Evolutionary conservation across 64 coral and sea anemone species (phyloP).

Genomic region (Montipora cactus): DNA sequence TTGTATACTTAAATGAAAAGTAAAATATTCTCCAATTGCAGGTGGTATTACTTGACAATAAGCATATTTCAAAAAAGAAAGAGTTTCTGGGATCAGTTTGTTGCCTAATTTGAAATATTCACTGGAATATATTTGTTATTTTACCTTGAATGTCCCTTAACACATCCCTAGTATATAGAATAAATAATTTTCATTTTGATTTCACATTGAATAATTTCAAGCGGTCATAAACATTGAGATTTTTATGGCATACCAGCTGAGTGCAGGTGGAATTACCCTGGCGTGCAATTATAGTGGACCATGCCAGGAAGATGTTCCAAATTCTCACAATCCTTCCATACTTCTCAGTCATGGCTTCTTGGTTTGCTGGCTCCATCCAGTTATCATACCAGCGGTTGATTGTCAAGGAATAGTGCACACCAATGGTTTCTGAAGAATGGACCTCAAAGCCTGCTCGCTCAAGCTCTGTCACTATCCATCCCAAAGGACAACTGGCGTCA

Average conservation of each 20-base stretch:
- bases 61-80: neutral
- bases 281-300: constrained; percentile 96
- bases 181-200: constrained; percentile 48
- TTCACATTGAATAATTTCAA: constrained; percentile 92
- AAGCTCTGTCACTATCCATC: constrained; percentile 83
- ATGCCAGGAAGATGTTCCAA: constrained; percentile 97
- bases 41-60: neutral
- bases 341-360: constrained; percentile 69
- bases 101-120: neutral
- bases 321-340: constrained; percentile 90
- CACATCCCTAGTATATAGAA: neutral
- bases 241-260: constrained; percentile 98
- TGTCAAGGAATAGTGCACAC: constrained; percentile 94
- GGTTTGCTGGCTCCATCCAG: constrained; percentile 85
- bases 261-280: constrained; percentile 97
- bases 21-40: neutral
- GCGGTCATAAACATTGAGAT: constrained; percentile 95
- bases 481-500: constrained; percentile 93
- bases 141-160: too few relatives aligned
- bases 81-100: neutral
- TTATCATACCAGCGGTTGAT: constrained; percentile 98
- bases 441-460: constrained; percentile 96
- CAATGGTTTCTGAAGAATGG: constrained; percentile 86
- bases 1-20: constrained; percentile 5
- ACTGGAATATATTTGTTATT: neutral